Percentiles rank a stretch among this genome's conserved stretches.
Evolutionary conservation across 2,888 invertebrate species (phyloP).

Genomic region (Crematogaster levior): DNA sequence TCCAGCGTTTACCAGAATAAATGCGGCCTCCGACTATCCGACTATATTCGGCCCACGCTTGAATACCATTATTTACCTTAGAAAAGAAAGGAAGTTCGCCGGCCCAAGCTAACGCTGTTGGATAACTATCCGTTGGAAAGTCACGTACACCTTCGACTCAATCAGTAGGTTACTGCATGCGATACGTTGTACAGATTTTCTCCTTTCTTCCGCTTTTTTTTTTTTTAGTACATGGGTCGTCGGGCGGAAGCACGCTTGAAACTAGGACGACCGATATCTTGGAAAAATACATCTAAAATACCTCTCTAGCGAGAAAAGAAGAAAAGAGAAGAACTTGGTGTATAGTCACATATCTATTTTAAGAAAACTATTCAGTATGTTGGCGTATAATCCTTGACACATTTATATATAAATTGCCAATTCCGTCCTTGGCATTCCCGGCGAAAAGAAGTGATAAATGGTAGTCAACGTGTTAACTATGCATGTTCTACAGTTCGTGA

Average conservation of each 20-base stretch:
- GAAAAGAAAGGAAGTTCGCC: conserved; percentile 45
- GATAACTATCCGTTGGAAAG: conserved; percentile 59
- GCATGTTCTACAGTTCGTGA: conserved; percentile 18
- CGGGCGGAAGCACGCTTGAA: background rate
- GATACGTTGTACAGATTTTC: conserved; percentile 1
- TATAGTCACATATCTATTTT: background rate
- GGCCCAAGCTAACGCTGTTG: conserved; percentile 57
- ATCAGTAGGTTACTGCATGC: conserved; percentile 15
- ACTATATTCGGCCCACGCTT: conserved; percentile 65
- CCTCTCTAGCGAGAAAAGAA: background rate
- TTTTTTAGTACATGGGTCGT: background rate
- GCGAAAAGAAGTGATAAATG: conserved; percentile 26
- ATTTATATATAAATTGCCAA: conserved; percentile 1
- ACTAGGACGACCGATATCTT: background rate
- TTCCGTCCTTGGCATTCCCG: conserved; percentile 14
- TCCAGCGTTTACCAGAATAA: conserved; percentile 72
- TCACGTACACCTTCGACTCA: conserved; percentile 49
- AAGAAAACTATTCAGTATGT: background rate
- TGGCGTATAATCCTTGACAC: background rate
- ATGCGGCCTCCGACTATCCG: conserved; percentile 70
- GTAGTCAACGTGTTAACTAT: conserved; percentile 29
- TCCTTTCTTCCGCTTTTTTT: background rate
- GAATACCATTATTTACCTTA: conserved; percentile 71
- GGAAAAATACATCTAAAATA: background rate
- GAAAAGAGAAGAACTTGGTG: background rate